These are phyloP conservation scores for Oxyura jamaicensis DNA, from an alignment of 2,113 vertebrate species.

Conservation along the genomic window DNA sequence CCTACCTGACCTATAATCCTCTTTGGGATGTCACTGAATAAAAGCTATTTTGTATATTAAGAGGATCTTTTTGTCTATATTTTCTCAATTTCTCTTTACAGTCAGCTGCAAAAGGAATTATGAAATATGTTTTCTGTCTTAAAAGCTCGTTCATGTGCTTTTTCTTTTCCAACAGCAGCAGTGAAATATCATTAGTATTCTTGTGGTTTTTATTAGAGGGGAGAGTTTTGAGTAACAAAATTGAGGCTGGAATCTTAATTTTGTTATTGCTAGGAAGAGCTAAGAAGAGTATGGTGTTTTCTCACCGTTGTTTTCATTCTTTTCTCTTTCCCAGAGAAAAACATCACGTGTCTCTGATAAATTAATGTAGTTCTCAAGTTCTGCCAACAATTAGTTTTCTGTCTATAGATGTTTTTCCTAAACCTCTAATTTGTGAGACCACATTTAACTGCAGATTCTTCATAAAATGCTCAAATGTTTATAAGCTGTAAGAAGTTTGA, in stretches of 20 bases:
- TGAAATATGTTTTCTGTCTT: not conserved
- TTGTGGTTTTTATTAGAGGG: slow-evolving; percentile 10
- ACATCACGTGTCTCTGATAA: accelerated
- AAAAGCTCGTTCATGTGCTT: not conserved
- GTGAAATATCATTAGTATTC: slow-evolving; percentile 3
- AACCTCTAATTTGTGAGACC: not conserved
- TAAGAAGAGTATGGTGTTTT: not conserved
- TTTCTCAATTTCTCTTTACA: not conserved
- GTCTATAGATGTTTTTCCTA: not conserved
- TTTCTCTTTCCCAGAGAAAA: not conserved
- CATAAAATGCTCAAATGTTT: not conserved
- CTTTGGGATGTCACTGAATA: not conserved
- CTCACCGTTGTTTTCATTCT: not conserved
- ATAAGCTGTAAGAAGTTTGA: not conserved
- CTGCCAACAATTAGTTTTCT: not conserved
- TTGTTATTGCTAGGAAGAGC: not conserved
- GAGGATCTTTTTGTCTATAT: not conserved
- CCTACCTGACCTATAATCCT: not conserved
- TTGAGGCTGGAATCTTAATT: not conserved
- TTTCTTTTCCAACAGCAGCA: slow-evolving; percentile 6
- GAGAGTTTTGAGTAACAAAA: slow-evolving; percentile 10
- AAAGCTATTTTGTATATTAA: not conserved
- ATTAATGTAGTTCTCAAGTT: not conserved
- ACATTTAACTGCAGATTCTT: not conserved
- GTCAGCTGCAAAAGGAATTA: not conserved